Evolutionary conservation across 2,113 vertebrate species (phyloP).

Genomic region (Sialia sialis): DNA sequence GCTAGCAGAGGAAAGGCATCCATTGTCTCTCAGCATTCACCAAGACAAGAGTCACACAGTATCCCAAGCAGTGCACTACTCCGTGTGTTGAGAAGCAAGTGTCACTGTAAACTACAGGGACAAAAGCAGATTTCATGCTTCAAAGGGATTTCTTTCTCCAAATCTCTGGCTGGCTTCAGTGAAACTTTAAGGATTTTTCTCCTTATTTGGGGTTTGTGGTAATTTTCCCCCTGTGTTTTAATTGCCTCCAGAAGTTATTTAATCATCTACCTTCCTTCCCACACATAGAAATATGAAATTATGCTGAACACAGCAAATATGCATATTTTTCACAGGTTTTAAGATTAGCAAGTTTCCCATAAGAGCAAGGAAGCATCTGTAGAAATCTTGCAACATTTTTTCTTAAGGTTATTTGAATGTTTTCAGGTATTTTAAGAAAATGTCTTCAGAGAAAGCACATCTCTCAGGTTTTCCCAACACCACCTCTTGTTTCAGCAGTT

Average conservation of each 20-base stretch:
- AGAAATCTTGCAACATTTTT: background rate
- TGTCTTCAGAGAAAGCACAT: background rate
- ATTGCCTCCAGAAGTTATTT: background rate
- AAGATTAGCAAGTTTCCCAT: background rate
- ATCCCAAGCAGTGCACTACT: accelerated
- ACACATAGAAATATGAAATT: background rate
- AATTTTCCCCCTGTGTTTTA: background rate
- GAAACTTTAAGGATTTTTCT: background rate
- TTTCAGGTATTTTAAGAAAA: background rate
- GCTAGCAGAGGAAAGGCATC: background rate
- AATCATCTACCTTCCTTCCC: background rate
- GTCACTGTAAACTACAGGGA: background rate
- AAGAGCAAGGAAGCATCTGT: background rate
- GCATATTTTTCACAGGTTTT: background rate
- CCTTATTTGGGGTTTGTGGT: background rate
- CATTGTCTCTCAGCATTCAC: accelerated
- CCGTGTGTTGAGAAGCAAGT: accelerated
- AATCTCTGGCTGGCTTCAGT: background rate
- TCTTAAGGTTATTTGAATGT: background rate
- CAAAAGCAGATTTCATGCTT: background rate
- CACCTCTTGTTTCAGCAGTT: background rate
- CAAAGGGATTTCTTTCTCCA: background rate
- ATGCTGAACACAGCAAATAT: background rate
- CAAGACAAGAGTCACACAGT: background rate
- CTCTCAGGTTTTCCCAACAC: background rate